Conservation (phyloP, 2,888 invertebrate genomes). For the Archips crataeganus region DNA sequence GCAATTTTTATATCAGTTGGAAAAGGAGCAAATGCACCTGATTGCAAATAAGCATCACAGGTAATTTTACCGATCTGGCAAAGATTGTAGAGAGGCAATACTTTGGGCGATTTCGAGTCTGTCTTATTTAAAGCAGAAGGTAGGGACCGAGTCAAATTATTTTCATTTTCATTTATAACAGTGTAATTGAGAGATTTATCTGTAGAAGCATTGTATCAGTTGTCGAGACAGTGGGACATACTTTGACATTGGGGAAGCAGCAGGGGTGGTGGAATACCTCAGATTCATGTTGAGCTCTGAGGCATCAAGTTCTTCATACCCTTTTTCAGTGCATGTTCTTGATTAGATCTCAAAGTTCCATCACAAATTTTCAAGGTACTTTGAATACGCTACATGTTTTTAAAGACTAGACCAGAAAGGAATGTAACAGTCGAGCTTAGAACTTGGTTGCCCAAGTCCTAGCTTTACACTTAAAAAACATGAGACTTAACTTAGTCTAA, state of each 20-base stretch:
- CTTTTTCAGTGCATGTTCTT: conserved; percentile 69
- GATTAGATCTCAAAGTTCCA: no score
- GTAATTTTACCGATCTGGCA: conserved; percentile 45
- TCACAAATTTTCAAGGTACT: background rate
- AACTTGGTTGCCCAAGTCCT: background rate
- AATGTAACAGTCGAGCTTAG: background rate
- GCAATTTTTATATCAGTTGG: no score
- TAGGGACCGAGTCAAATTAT: conserved; percentile 68
- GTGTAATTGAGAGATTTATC: conserved; percentile 58
- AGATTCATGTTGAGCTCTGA: conserved; percentile 79
- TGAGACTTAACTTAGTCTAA: background rate
- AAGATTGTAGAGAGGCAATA: conserved; percentile 67
- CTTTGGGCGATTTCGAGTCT: conserved; percentile 65
- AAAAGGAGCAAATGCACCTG: no score
- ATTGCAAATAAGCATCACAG: no score
- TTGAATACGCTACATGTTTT: background rate
- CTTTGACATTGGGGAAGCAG: conserved; percentile 79
- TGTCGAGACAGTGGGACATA: conserved; percentile 63
- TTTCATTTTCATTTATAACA: conserved; percentile 53
- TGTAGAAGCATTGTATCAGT: conserved; percentile 53
- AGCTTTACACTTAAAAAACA: background rate
- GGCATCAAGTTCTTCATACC: conserved; percentile 77
- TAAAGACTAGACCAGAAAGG: background rate
- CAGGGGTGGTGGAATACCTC: conserved; percentile 76
- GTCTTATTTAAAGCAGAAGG: conserved; percentile 64